Percentiles rank a stretch among this genome's conserved stretches.
Evolutionary conservation across 2,797 vertebrate species (phyloP).

Genomic region (Tenualosa thibaudeaui): DNA sequence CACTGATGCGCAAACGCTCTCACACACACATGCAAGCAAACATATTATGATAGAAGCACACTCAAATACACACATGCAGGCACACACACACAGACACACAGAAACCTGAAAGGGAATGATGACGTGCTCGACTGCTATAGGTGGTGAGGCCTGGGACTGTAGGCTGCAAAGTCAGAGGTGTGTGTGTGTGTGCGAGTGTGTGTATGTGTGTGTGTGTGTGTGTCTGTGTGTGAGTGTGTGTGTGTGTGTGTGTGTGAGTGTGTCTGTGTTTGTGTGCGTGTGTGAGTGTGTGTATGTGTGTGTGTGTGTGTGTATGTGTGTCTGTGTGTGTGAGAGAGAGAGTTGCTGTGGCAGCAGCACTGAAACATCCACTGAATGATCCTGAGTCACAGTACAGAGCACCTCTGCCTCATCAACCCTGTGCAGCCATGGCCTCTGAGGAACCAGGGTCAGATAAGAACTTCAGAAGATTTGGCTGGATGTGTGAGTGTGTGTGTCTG

Average conservation of each 20-base stretch:
- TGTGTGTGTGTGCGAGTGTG: constrained; percentile 8
- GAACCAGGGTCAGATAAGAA: too few species aligned
- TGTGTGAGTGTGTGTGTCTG: too few species aligned
- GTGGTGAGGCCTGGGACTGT: not conserved
- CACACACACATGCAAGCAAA: not conserved
- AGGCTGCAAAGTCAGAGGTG: not conserved
- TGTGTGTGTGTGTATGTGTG: too few species aligned
- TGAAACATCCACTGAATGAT: not conserved
- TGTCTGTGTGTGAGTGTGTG: too few species aligned
- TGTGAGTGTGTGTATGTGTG: not conserved
- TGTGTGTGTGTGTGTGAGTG: too few species aligned
- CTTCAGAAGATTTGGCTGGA: too few species aligned
- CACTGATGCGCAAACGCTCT: not conserved
- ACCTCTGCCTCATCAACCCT: not conserved
- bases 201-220: too few species aligned
- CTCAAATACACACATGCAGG: not conserved
- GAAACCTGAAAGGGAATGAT: not conserved
- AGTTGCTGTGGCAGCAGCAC: too few species aligned
- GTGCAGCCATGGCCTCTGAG: not conserved
- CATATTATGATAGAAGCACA: not conserved
- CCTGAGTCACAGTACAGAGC: not conserved
- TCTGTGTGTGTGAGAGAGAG: too few species aligned
- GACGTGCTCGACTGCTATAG: not conserved
- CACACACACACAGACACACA: too few species aligned
- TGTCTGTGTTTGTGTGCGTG: too few species aligned